Evolutionary conservation across 2,888 invertebrate species (phyloP).

Genomic region (Lochmaea crataegi): DNA sequence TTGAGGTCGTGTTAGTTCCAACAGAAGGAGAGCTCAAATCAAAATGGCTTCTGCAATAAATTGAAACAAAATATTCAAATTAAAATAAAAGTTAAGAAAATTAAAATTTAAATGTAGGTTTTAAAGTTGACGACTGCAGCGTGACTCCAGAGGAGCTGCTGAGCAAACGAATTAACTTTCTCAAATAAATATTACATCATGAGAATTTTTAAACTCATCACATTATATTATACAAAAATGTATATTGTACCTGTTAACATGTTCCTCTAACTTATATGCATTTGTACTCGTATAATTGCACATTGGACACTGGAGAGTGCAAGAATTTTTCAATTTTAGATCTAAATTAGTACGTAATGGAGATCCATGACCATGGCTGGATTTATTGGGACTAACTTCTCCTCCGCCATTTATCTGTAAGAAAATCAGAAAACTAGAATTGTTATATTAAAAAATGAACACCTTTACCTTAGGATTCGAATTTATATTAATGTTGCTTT

Average conservation of each 20-base stretch:
- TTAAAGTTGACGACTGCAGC: no score
- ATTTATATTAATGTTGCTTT: constrained; percentile 63
- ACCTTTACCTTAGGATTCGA: constrained; percentile 61
- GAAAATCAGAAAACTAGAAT: neutral
- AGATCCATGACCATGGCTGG: constrained; percentile 78
- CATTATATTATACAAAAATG: no score
- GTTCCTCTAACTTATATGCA: constrained; percentile 81
- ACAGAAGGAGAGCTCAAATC: constrained; percentile 82
- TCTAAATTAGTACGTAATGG: constrained; percentile 79
- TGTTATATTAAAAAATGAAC: neutral
- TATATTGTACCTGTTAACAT: constrained; percentile 72
- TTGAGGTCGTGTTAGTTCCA: constrained; percentile 58
- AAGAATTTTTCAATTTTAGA: constrained; percentile 74
- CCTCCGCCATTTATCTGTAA: constrained; percentile 63
- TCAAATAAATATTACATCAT: no score
- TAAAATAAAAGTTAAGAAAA: neutral
- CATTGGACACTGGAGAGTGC: constrained; percentile 75
- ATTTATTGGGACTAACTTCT: constrained; percentile 61
- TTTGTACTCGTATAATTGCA: constrained; percentile 82
- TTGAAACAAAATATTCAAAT: constrained; percentile 13
- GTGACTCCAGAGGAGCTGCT: no score
- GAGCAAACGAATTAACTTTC: no score
- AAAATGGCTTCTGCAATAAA: constrained; percentile 75
- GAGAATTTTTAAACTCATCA: no score
- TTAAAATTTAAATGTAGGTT: no score